Evolutionary conservation across 1,140 invertebrate species (phyloP), one percentile per base, ranked within the genome.

Genomic region (Pseudoatta argentina): DNA sequence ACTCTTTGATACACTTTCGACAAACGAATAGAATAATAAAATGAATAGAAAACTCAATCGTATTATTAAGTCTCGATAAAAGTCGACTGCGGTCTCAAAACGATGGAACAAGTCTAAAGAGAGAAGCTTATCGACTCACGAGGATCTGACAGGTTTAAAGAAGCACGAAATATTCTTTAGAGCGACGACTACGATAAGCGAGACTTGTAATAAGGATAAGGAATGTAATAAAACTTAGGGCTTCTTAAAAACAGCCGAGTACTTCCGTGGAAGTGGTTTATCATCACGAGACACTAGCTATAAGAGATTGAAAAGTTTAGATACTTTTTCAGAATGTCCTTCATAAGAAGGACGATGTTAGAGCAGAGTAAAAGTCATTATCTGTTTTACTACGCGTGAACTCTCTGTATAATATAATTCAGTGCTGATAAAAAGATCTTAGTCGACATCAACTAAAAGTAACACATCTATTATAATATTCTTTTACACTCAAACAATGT

Each of bases 21-120:
- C 51, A 83, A 73, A 83, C 69, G 69, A 83, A 34, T 30, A n/a
- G 69, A 83, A 83, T 83, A 83, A 83, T 83, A 82, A 82, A 55
- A 82, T 21, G 67, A 39, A 83, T 81, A 71, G 61, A 83, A 14
- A 75, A 51, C 39, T 48, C n/a, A 6, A 53, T 0, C 55, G 55
- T 67, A 30, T 83, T 83, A 73, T 83, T 34, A 55, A 73, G 69
- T 34, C 67, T 51, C 44, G 55, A 83, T 75, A 83, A 83, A 75
- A 73, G 55, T 10, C 53, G 34, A 16, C 69, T 27, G 4, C 55
- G 44, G n/a, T 69, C 51, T 71, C 21, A 34, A 34, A 44, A 61
- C 55, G 39, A 83, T 83, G n/a, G 18, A 24, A 5, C 34, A 55
- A 75, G 30, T 75, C 44, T 55, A 75, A 73, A 48, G 27, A 27